Evolutionary conservation across 2,113 vertebrate species (phyloP).

Genomic region (Macquaria ambigua): DNA sequence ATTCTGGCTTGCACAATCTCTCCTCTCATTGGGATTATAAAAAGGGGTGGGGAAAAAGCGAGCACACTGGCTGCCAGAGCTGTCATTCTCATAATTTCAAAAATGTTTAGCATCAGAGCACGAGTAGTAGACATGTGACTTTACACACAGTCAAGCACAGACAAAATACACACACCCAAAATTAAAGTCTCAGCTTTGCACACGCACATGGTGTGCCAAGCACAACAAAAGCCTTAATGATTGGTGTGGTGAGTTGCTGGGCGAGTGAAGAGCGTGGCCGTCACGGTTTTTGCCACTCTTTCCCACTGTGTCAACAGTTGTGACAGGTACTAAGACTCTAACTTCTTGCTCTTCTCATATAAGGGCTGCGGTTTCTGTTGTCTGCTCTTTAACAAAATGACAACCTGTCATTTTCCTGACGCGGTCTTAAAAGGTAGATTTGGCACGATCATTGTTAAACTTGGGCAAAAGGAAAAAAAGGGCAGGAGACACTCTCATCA

Average conservation of each 20-base stretch:
- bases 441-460: constrained; percentile 4
- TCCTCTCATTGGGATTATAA: constrained; percentile 33
- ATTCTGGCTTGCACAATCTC: constrained; percentile 43
- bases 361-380: constrained; percentile 8
- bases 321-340: constrained; percentile 55
- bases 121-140: constrained; percentile 66
- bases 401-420: constrained; percentile 17
- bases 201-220: constrained; percentile 36
- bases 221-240: constrained; percentile 65
- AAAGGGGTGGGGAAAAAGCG: not conserved
- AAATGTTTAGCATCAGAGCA: constrained; percentile 20
- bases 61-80: constrained; percentile 25
- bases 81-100: constrained; percentile 10
- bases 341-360: constrained; percentile 21
- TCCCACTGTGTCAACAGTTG: constrained; percentile 55
- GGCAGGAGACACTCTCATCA: not conserved
- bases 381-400: constrained; percentile 32
- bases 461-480: not conserved
- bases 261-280: constrained; percentile 51
- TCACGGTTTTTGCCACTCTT: constrained; percentile 54
- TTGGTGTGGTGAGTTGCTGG: constrained; percentile 33
- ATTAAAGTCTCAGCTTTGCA: constrained; percentile 39
- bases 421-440: not conserved
- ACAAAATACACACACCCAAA: constrained; percentile 56
- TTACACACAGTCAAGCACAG: constrained; percentile 12